Percentiles rank a stretch among this genome's conserved stretches.
Evolutionary conservation across 2,113 vertebrate species (phyloP).

Genomic region (Rhinoptilus africanus): DNA sequence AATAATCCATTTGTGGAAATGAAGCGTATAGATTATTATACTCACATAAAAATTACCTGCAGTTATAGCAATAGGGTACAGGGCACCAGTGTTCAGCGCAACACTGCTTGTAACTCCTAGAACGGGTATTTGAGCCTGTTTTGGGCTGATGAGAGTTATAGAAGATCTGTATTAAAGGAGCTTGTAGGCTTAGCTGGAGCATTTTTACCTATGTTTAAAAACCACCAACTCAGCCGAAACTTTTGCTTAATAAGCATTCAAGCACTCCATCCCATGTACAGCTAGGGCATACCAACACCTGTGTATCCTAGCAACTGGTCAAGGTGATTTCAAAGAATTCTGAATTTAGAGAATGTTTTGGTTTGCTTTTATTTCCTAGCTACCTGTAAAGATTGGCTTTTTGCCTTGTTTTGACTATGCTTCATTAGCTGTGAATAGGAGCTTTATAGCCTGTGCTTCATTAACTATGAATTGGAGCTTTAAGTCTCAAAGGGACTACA

Average conservation of each 20-base stretch:
- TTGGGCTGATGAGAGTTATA: neutral
- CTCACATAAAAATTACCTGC: neutral
- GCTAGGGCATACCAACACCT: neutral
- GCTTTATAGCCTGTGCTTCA: neutral
- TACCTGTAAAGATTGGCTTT: conserved; percentile 7
- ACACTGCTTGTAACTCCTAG: neutral
- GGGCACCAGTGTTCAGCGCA: neutral
- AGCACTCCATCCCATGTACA: neutral
- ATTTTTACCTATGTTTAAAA: neutral
- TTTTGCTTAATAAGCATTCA: neutral
- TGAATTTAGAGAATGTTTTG: neutral
- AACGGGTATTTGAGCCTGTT: neutral
- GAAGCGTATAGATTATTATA: neutral
- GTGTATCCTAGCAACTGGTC: neutral
- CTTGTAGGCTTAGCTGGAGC: neutral
- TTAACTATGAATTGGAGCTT: neutral
- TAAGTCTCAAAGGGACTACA: neutral
- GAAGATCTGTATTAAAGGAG: neutral
- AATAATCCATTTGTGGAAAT: neutral
- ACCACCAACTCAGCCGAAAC: neutral
- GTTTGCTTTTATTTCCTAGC: conserved; percentile 8
- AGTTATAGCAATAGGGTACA: neutral
- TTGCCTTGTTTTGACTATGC: neutral
- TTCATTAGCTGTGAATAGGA: neutral
- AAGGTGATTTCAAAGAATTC: neutral